A percentile compares a stretch with the other conserved stretches of the same genome.
phyloP scores from a whole-genome alignment of 2,113 vertebrate genomes.

The Mus spicilegus region DNA sequence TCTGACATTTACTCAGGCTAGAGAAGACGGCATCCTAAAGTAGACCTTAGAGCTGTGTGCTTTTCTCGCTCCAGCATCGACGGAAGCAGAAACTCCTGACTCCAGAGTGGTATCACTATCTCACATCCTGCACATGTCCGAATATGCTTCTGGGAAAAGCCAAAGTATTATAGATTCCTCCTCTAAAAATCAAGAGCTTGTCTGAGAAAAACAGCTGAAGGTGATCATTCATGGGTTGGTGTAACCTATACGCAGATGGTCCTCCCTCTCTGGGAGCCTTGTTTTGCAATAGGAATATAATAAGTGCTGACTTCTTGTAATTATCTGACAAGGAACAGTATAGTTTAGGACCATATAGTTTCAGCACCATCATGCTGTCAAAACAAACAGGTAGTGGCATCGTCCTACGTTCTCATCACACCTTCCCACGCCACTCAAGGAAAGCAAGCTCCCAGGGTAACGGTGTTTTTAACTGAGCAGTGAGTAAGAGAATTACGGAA shows the following conservation, averaged over 20 bases:
- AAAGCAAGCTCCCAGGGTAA: neutral
- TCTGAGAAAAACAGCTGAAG: no score
- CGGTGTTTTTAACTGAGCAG: neutral
- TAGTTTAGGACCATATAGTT: neutral
- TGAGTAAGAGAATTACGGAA: neutral
- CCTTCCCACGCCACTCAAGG: no score
- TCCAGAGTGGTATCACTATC: neutral
- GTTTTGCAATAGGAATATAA: neutral
- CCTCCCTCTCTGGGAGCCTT: neutral
- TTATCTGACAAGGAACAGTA: neutral
- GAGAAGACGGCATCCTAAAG: neutral
- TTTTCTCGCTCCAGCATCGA: neutral
- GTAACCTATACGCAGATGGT: no score
- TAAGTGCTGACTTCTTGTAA: neutral
- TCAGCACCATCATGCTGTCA: fast-evolving
- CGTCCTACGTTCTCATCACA: no score
- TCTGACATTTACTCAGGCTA: neutral
- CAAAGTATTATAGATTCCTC: no score
- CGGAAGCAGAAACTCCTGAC: neutral
- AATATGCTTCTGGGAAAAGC: no score
- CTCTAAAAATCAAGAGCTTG: no score
- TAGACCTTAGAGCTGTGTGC: neutral
- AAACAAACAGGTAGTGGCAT: neutral
- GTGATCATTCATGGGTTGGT: neutral
- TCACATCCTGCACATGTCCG: neutral